Evolutionary conservation across 2,113 vertebrate genomes (phyloP), one percentile per base, ranked within the genome.

Genomic region (Gopherus evgoodei): DNA sequence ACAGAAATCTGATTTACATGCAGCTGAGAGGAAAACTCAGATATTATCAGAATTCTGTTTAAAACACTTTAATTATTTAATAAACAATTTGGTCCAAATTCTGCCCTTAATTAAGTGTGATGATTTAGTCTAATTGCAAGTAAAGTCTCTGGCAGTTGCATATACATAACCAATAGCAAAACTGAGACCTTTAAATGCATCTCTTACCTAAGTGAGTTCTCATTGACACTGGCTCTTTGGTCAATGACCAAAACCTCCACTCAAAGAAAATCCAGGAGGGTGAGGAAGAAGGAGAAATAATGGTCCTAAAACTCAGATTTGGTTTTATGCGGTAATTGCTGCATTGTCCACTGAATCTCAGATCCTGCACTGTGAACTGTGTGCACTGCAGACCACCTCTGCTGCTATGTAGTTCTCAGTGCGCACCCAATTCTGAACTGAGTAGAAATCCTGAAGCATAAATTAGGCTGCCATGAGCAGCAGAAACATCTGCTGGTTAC

Each of bases 191-290:
- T 9, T 81, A 84, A 94, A 76, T 3, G 10, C 1, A 29, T 5
- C 14, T 85, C 8, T 57, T 88, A 31, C 35, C 5, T 38, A 75
- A 81, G 56, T 38, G 4, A 11, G n/a, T 72, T 79, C 8, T 94
- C 57, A 85, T 1, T 90, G 53, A 42, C 65, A 27, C 19, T 72
- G 4, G 1, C 9, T 62, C 4, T 24, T 0, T 0, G 19, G n/a
- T 17, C 17, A 89, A 56, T 72, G 5, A 1, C 52, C 49, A 6
- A 56, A 38, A 83, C 5, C 1, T 38, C 2, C 78, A 84, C 38
- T 17, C 17, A 24, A 86, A 90, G 1, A 42, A 1, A 85, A 38
- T 22, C 35, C 9, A 19, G 62, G 62, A 27, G 57, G 10, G 25
- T 1, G 9, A 29, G 59, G n/a, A 8, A n/a, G n/a, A 21, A 72